A percentile compares a stretch with the other conserved stretches of the same genome.
These are phyloP conservation scores for Acronicta psi DNA, from an alignment of 2,888 invertebrate genomes.

Conservation along the genomic window DNA sequence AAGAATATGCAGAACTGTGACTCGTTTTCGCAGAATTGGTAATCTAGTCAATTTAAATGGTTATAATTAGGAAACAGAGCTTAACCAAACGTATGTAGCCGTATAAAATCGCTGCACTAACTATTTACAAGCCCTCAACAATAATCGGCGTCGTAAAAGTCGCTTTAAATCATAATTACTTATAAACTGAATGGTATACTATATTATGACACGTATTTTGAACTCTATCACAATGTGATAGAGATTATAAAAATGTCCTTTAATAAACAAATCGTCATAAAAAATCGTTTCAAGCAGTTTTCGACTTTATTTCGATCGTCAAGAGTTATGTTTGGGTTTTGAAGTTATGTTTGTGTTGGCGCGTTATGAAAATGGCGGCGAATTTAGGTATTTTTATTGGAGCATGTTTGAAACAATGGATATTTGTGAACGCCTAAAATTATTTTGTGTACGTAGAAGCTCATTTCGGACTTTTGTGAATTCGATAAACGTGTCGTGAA, in stretches of 20 bases:
- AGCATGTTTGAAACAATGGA: constrained; percentile 69
- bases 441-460: constrained; percentile 57
- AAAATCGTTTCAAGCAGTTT: constrained; percentile 48
- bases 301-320: constrained; percentile 41
- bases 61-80: constrained; percentile 55
- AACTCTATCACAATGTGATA: constrained; percentile 58
- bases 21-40: constrained; percentile 55
- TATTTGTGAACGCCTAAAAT: constrained; percentile 61
- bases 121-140: constrained; percentile 61
- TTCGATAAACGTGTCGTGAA: constrained; percentile 47
- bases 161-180: constrained; percentile 67
- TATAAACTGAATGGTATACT: constrained; percentile 58
- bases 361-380: constrained; percentile 68
- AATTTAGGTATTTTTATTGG: constrained; percentile 70
- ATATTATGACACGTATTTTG: constrained; percentile 49
- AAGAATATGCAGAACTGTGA: constrained; percentile 45
- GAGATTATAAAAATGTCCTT: constrained; percentile 57
- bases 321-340: constrained; percentile 45
- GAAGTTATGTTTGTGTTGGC: constrained; percentile 61
- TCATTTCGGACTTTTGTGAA: constrained; percentile 51
- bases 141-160: constrained; percentile 66
- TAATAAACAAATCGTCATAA: constrained; percentile 55
- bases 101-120: constrained; percentile 61
- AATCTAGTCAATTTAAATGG: constrained; percentile 57
- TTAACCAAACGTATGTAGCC: constrained; percentile 56